phyloP scores from a whole-genome alignment of 2,113 vertebrate genomes.

The Dicrurus megarhynchus region DNA sequence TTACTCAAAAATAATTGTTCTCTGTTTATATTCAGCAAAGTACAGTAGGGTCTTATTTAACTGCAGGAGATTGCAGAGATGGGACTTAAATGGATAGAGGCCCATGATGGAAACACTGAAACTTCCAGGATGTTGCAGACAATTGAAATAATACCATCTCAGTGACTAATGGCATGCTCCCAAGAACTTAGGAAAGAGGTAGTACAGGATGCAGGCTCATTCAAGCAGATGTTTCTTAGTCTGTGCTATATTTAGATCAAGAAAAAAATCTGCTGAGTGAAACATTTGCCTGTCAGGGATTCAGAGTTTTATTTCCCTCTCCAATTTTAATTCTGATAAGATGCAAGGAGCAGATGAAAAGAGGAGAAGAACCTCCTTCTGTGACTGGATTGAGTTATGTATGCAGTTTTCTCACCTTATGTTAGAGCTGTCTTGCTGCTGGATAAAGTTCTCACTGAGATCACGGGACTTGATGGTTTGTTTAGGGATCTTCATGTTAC shows the following conservation, averaged over 20 bases:
- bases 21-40: background rate
- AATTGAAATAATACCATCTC: constrained; percentile 51
- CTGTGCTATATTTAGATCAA: constrained; percentile 47
- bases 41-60: background rate
- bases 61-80: background rate
- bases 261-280: background rate
- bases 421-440: background rate
- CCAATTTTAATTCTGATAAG: constrained; percentile 13
- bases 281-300: constrained; percentile 27
- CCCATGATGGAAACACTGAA: background rate
- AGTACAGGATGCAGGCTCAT: constrained; percentile 32
- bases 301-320: constrained; percentile 12
- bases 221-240: constrained; percentile 52
- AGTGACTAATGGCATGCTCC: constrained; percentile 37
- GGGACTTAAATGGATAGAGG: background rate
- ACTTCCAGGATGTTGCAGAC: constrained; percentile 47
- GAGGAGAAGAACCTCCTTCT: background rate
- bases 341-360: constrained; percentile 8
- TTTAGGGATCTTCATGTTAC: background rate
- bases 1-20: background rate
- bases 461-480: background rate
- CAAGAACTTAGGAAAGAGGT: constrained; percentile 49
- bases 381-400: background rate
- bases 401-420: background rate
- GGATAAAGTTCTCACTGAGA: background rate